Percentiles rank a stretch among this genome's conserved stretches.
Conservation (phyloP, 2,113 vertebrate species). For the Ivindomyrus marchei region DNA sequence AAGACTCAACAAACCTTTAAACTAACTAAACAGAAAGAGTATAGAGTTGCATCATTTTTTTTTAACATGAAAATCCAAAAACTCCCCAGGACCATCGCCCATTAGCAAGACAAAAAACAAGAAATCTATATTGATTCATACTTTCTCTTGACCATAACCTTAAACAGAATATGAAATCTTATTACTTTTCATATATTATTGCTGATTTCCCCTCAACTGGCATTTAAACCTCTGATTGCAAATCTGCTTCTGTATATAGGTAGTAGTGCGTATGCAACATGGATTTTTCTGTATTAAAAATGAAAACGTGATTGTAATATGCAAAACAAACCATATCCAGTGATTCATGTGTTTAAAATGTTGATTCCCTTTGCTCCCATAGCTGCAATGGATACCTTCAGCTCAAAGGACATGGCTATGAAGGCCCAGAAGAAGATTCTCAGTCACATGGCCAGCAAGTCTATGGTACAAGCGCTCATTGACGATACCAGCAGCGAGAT, state of each 20-base stretch:
- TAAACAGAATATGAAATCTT: neutral
- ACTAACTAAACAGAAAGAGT: neutral
- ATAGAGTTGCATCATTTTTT: neutral
- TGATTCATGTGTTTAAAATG: neutral
- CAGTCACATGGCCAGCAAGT: constrained; percentile 74
- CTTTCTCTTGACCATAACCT: neutral
- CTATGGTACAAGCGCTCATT: constrained; percentile 77
- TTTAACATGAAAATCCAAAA: neutral
- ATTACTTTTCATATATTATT: neutral
- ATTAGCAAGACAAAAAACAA: neutral
- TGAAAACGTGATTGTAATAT: neutral
- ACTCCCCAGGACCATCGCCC: neutral
- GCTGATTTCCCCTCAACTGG: neutral
- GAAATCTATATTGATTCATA: neutral
- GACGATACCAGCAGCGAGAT: constrained; percentile 81
- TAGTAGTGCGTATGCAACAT: neutral
- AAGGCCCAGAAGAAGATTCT: constrained; percentile 81
- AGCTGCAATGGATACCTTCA: constrained; percentile 72
- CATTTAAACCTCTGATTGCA: neutral
- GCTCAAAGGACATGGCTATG: constrained; percentile 74
- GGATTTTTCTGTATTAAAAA: neutral
- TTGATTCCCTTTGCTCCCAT: neutral
- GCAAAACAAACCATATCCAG: neutral
- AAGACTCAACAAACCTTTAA: neutral
- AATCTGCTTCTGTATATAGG: neutral